Base-by-base conservation (phyloP, 2,113 vertebrate genomes). In the Coturnix japonica region DNA sequence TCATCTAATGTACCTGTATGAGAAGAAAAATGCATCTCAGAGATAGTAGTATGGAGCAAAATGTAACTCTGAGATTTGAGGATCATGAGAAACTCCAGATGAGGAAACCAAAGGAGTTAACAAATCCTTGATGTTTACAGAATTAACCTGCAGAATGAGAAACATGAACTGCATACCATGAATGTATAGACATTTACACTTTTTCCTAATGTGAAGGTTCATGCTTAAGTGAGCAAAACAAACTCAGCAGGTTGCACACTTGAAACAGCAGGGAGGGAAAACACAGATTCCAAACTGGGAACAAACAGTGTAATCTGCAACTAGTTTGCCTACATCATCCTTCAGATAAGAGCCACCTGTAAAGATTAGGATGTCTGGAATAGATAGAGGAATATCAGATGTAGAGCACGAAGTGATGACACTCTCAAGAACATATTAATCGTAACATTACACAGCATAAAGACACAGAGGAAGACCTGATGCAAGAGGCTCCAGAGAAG, bases 1-100 rank as follows among this genome's bases (percentile, higher is more conserved):
- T 95, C 77, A 89, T 64, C 81, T 95, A 86, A 89, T 89, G 64
- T 37, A 67, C 77, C 85, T 72, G 11, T 71, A 72, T 71, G 88
- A 80, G 81, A 51, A 84, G 65, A 67, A 53, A 43, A 80, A 79
- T 59, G 33, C 26, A 76, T 86, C 71, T 63, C 26, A 67, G 77
- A 82, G 59, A 44, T 47, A 76, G 37, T 35, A 75, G n/a, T 19
- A 83, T 26, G 0, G 5, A 67, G 43, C 5, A 19, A 51, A 71
- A 63, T 10, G 51, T 31, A 63, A 57, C 46, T 82, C 37, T 31
- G 66, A 60, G 20, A 67, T 83, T 47, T 59, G 47, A 3, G 11
- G 16, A 17, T 17, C 43, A 31, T 12, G 7, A 89, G 43, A 80
- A 80, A 86, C 71, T 10, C 41, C 79, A 57, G n/a, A 20, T 76